Percentiles rank a stretch among this genome's conserved stretches.
Evolutionary conservation across 2,888 invertebrate genomes (phyloP).

Genomic region (Masnerella sp.): DNA sequence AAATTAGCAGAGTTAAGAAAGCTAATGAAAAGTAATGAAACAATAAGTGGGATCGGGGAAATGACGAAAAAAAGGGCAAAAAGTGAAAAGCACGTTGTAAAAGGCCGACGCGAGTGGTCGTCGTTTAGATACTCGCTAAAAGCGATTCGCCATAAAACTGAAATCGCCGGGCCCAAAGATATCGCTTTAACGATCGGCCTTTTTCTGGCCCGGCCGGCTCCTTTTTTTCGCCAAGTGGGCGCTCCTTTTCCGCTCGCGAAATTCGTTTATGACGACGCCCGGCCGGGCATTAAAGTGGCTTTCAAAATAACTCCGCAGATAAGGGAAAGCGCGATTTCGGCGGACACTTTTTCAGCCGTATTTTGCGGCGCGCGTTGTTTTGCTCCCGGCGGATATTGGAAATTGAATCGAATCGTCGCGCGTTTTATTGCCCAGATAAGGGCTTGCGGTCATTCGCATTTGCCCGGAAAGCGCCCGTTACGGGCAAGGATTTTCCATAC

Average conservation of each 20-base stretch:
- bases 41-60: no score
- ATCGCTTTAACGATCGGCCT: conserved; percentile 68
- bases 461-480: conserved; percentile 42
- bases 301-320: conserved; percentile 51
- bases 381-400: conserved; percentile 48
- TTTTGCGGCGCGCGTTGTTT: conserved; percentile 38
- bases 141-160: conserved; percentile 75
- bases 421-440: conserved; percentile 55
- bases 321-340: conserved; percentile 46
- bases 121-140: conserved; percentile 75
- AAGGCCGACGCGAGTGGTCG: conserved; percentile 65
- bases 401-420: conserved; percentile 52
- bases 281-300: conserved; percentile 45
- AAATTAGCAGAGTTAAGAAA: no score
- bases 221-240: conserved; percentile 31
- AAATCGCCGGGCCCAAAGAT: conserved; percentile 66
- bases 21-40: no score
- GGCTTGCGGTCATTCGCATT: conserved; percentile 51
- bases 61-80: no score
- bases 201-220: not conserved
- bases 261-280: conserved; percentile 54
- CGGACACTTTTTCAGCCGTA: conserved; percentile 38
- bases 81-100: no score
- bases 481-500: conserved; percentile 44
- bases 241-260: conserved; percentile 39